A percentile compares a stretch with the other conserved stretches of the same genome.
Evolutionary conservation across 2,797 vertebrate species (phyloP).

Genomic region (Eleutherodactylus coqui): DNA sequence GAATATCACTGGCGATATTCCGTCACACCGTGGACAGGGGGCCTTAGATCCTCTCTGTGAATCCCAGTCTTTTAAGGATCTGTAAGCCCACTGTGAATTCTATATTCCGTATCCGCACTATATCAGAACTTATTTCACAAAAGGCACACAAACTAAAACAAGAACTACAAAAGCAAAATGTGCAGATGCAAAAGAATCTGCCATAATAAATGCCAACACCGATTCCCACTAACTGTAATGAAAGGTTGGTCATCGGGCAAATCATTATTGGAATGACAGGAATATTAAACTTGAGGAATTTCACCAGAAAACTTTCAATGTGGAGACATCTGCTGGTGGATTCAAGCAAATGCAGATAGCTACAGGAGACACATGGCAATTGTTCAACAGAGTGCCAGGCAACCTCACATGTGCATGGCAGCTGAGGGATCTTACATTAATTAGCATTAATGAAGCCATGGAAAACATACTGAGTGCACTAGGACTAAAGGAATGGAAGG

Average conservation of each 20-base stretch:
- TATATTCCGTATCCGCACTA: no score
- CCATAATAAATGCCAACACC: neutral
- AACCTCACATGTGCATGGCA: conserved; percentile 27
- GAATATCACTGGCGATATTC: no score
- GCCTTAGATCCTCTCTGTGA: no score
- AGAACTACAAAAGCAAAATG: neutral
- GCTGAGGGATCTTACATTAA: conserved; percentile 35
- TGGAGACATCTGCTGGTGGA: conserved; percentile 53
- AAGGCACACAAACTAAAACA: neutral
- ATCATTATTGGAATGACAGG: neutral
- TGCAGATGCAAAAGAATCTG: neutral
- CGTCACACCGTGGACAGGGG: no score
- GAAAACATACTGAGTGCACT: conserved; percentile 19
- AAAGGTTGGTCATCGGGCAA: neutral
- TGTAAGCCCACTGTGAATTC: no score
- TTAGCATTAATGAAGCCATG: conserved; percentile 1
- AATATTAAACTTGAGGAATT: neutral
- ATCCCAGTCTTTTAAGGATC: no score
- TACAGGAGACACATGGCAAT: neutral
- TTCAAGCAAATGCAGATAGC: neutral
- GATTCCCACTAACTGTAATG: neutral
- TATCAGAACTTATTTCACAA: neutral
- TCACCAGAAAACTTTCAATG: conserved; percentile 2
- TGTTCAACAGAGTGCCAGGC: neutral
- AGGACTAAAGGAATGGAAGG: conserved; percentile 11